Evolutionary conservation across 1,140 invertebrate species (phyloP), one percentile per base, ranked within the genome.

Genomic region (Lerema accius): DNA sequence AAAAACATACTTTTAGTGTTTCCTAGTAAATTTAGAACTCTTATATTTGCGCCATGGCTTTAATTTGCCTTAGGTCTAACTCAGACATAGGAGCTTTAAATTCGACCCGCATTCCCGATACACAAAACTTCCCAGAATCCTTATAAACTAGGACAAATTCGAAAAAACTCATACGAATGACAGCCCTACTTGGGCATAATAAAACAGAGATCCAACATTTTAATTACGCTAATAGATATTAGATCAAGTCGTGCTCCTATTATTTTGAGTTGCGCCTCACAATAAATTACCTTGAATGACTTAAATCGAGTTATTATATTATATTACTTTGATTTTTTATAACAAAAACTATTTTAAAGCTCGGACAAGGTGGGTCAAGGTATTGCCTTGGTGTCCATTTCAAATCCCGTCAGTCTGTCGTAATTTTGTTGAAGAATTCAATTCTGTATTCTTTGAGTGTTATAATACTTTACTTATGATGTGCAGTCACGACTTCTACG

Each of bases 401-500:
- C 39, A 56, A 43, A 56, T 56, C 51, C 51, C 13, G 50, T 23
- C 17, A 35, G 39, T 40, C 50, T 55, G 37, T 55, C 16, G 50
- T 53, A 53, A 53, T 53, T 55, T 55, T 17, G 17, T 40, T 55
- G 50, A 58, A 50, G 37, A 45, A 40, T 58, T 50, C 28, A 48
- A 16, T 61, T 63, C 43, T 49, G 48, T 58, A 23, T 23, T 3
- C 2, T 23, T 3, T 23, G 5, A 23, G 19, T 23, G 19, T 23
- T 3, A 23, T 23, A 23, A 23, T 3, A 23, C 2, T 23, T 23
- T 23, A 23, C 19, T 23, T 23, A 7, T 10, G 51, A 55, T 55
- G 42, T 55, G 26, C 40, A 65, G 63, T 65, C 63, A 65, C 63
- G 55, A 59, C 46, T 65, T 50, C 14, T 42, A 16, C 15, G 19